A percentile compares a stretch with the other conserved stretches of the same genome.
phyloP scores from a whole-genome alignment of 2,113 vertebrate genomes.

The Coreoperca whiteheadi region DNA sequence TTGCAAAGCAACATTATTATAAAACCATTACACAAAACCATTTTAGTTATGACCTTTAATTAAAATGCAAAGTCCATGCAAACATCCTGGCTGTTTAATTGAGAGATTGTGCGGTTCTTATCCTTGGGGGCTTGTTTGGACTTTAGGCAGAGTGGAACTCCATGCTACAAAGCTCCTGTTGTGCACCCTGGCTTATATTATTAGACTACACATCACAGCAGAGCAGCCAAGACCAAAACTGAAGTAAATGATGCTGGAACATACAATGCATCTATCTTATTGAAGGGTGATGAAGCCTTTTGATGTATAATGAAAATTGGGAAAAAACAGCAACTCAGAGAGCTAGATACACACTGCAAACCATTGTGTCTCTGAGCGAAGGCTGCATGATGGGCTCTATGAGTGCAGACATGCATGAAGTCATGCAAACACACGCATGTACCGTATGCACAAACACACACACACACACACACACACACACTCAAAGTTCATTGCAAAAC shows the following conservation, averaged over 20 bases:
- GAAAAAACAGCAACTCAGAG: slow-evolving; percentile 1
- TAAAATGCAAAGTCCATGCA: slow-evolving; percentile 47
- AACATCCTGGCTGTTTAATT: slow-evolving; percentile 28
- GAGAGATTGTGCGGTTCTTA: slow-evolving; percentile 20
- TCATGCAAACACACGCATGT: slow-evolving; percentile 18
- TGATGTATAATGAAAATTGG: slow-evolving; percentile 23
- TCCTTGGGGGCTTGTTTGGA: slow-evolving; percentile 56
- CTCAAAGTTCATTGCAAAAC: slow-evolving; percentile 4
- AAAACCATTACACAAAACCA: slow-evolving; percentile 52
- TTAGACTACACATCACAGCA: slow-evolving; percentile 55
- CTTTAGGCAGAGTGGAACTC: slow-evolving; percentile 47
- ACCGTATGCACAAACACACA: slow-evolving; percentile 12
- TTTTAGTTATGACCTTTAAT: slow-evolving; percentile 63
- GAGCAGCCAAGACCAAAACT: slow-evolving; percentile 5
- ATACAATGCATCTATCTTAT: slow-evolving; percentile 11
- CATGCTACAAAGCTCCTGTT: slow-evolving; percentile 35
- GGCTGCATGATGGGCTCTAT: slow-evolving; percentile 15
- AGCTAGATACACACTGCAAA: slow-evolving; percentile 15
- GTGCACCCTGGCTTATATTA: slow-evolving; percentile 45
- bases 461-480: not conserved
- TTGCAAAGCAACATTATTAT: slow-evolving; percentile 36
- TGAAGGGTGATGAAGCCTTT: slow-evolving; percentile 19
- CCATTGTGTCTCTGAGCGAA: slow-evolving; percentile 5
- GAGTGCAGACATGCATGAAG: slow-evolving; percentile 26
- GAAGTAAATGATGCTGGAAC: slow-evolving; percentile 20